Conservation (phyloP, 2,888 invertebrate genomes). For the Drosophila neoperkinsi region DNA sequence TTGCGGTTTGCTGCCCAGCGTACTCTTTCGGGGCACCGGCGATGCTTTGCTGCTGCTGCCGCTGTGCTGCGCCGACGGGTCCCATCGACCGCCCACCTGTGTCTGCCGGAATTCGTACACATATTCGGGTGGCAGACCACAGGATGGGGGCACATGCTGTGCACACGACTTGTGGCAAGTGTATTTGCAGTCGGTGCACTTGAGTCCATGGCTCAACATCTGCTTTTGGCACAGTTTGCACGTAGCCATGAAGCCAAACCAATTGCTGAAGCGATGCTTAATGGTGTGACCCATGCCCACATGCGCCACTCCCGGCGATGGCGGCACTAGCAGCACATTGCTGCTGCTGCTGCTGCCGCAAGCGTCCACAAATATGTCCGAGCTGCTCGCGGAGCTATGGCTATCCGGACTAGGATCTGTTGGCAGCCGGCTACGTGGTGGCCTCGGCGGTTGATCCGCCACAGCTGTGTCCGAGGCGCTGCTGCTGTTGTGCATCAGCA, state of each 20-base stretch:
- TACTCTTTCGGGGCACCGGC: conserved; percentile 78
- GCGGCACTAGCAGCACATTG: conserved; percentile 86
- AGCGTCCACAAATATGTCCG: conserved; percentile 80
- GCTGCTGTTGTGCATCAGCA: conserved; percentile 76
- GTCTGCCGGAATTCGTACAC: conserved; percentile 93
- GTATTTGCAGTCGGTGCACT: conserved; percentile 98
- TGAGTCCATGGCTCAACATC: conserved; percentile 92
- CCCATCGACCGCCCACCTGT: conserved; percentile 82
- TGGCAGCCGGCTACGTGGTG: conserved; percentile 82
- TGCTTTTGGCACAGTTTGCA: conserved; percentile 96
- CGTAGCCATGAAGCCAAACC: conserved; percentile 94
- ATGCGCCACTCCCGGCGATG: conserved; percentile 91
- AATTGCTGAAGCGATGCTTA: conserved; percentile 95
- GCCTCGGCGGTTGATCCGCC: conserved; percentile 58
- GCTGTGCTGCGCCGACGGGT: conserved; percentile 40
- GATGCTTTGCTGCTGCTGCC: conserved; percentile 83
- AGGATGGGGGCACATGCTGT: conserved; percentile 95
- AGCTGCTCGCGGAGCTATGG: conserved; percentile 82
- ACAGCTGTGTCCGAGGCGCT: conserved; percentile 35
- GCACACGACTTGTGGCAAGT: conserved; percentile 92
- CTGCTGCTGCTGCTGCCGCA: conserved; percentile 72
- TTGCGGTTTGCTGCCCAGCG: conserved; percentile 75
- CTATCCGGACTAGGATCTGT: conserved; percentile 85
- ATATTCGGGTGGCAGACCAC: conserved; percentile 94
- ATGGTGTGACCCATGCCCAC: conserved; percentile 95